Conservation (phyloP, 2,888 invertebrate genomes). For the Endotricha flammealis region DNA sequence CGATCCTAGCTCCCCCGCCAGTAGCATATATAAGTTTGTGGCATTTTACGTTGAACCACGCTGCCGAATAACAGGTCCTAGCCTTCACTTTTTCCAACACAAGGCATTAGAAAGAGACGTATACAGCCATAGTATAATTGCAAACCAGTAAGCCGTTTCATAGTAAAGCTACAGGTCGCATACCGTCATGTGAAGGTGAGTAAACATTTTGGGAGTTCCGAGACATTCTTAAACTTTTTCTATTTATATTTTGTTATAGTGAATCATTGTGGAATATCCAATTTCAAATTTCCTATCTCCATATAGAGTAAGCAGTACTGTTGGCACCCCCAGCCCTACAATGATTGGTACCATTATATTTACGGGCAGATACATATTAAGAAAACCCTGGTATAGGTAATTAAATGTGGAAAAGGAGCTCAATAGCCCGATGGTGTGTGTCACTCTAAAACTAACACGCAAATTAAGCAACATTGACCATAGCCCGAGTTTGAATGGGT, state of each 20-base stretch:
- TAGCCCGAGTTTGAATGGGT: no score
- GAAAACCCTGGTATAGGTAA: neutral
- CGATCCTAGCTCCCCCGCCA: no score
- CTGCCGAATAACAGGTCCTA: constrained; percentile 3
- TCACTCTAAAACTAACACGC: neutral
- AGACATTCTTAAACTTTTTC: neutral
- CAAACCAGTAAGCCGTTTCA: constrained; percentile 15
- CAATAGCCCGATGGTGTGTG: neutral
- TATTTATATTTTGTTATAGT: no score
- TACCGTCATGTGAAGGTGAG: constrained; percentile 21
- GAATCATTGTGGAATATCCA: no score
- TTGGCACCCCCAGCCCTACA: no score
- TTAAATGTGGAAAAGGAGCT: neutral
- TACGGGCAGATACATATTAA: no score
- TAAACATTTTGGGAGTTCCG: constrained; percentile 4
- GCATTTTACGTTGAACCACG: constrained; percentile 4
- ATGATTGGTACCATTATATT: no score
- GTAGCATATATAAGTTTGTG: no score
- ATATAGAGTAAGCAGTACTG: no score
- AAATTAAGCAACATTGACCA: no score
- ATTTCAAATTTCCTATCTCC: no score
- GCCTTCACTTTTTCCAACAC: constrained; percentile 9
- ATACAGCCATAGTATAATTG: constrained; percentile 12
- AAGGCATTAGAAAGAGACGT: constrained; percentile 9
- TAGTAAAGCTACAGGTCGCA: constrained; percentile 23